These are phyloP conservation scores for Grammomys dolichurus DNA, from an alignment of 2,113 vertebrate species.

Conservation along the genomic window DNA sequence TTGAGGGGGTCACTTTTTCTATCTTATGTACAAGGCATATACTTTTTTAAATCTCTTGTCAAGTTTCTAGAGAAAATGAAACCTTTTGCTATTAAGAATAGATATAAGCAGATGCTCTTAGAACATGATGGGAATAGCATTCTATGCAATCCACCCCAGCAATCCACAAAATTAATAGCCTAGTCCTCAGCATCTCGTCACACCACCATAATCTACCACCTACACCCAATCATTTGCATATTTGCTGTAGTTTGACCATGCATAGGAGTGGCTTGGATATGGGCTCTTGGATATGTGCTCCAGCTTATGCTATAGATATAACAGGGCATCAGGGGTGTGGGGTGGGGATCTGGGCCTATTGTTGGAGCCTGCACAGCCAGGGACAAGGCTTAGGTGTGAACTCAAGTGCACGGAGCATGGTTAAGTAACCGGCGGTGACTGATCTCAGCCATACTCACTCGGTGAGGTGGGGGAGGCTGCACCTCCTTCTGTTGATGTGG, in stretches of 20 bases:
- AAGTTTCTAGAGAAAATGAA: constrained; percentile 24
- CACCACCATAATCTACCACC: not conserved
- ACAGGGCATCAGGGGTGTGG: not conserved
- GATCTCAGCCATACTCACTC: constrained; percentile 91
- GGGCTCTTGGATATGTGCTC: not conserved
- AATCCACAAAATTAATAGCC: not conserved
- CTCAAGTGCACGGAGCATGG: not conserved
- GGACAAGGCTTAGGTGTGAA: not conserved
- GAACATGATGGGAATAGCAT: not conserved
- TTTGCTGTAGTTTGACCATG: not conserved
- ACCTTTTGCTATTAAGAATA: constrained; percentile 20
- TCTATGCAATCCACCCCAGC: constrained; percentile 9
- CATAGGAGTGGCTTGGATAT: not conserved
- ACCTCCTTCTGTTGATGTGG: constrained; percentile 96
- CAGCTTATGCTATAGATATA: not conserved
- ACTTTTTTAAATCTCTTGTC: not conserved
- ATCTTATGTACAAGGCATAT: not conserved
- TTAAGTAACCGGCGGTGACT: not conserved
- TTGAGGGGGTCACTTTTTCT: not conserved
- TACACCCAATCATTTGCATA: not conserved
- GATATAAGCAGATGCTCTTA: not conserved
- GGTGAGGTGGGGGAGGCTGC: constrained; percentile 97
- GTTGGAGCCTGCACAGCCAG: not conserved
- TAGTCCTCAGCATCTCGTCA: not conserved
- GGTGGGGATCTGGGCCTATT: not conserved